Percentiles rank a stretch among this genome's conserved stretches.
Evolutionary conservation across 2,113 vertebrate genomes (phyloP).

Genomic region (Centropristis striata): DNA sequence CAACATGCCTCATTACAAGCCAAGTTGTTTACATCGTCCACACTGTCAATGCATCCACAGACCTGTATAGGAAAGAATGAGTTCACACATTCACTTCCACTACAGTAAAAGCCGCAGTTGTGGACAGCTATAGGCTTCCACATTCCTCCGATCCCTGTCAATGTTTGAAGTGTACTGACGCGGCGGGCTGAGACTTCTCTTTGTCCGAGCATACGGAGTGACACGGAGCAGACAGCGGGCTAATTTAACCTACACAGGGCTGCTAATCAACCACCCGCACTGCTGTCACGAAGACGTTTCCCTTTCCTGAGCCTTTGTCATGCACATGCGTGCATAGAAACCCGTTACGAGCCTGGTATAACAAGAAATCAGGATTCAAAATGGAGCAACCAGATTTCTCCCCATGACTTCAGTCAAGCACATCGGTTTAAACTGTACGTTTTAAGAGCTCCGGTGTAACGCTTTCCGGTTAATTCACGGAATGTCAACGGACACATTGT

Average conservation of each 20-base stretch:
- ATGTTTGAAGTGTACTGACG: background rate
- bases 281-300: slow-evolving; percentile 18
- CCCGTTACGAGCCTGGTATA: background rate
- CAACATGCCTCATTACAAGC: background rate
- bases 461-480: background rate
- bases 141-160: background rate
- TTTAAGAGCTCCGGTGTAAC: no score
- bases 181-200: background rate
- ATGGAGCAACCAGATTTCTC: no score
- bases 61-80: no score
- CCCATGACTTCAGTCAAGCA: background rate
- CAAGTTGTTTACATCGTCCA: background rate
- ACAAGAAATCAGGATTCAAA: background rate
- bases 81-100: no score
- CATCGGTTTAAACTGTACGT: no score
- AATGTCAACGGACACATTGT: slow-evolving; percentile 34
- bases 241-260: no score
- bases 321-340: slow-evolving; percentile 8
- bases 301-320: slow-evolving; percentile 57
- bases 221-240: no score
- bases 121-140: background rate
- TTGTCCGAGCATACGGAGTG: background rate
- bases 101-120: background rate
- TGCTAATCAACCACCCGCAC: slow-evolving; percentile 1
- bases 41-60: background rate